Conservation (phyloP, 2,797 vertebrate species). For the Gastrophryne carolinensis region DNA sequence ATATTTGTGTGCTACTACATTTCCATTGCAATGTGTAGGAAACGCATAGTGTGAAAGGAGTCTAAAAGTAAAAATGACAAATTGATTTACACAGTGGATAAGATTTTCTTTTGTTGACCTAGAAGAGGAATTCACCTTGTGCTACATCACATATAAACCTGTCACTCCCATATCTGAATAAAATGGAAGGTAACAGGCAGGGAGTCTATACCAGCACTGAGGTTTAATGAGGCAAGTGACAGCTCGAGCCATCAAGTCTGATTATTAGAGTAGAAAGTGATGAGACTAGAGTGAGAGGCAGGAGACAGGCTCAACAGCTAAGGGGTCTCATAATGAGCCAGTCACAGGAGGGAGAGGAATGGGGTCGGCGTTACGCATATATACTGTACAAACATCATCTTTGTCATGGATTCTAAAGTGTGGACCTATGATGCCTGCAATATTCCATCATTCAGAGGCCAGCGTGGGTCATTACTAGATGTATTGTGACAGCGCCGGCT, state of each 20-base stretch:
- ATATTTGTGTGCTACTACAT: too few relatives aligned
- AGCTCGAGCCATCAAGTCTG: slow-evolving; percentile 7
- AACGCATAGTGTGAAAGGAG: too few relatives aligned
- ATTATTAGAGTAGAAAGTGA: slow-evolving; percentile 24
- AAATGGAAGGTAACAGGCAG: background rate
- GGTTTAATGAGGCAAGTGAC: slow-evolving; percentile 42
- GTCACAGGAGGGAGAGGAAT: background rate
- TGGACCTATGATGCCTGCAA: slow-evolving; percentile 19
- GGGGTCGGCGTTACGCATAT: background rate
- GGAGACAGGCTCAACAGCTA: background rate
- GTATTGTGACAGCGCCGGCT: slow-evolving; percentile 8
- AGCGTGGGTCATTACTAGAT: background rate
- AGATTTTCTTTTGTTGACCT: too few relatives aligned
- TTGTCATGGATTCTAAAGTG: background rate
- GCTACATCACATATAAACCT: background rate
- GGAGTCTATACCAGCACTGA: slow-evolving; percentile 3
- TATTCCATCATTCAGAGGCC: background rate
- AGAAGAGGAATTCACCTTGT: too few relatives aligned
- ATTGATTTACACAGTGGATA: too few relatives aligned
- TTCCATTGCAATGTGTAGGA: too few relatives aligned
- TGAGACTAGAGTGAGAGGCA: background rate
- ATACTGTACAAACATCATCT: background rate
- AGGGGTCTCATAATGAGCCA: background rate
- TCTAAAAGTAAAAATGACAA: too few relatives aligned
- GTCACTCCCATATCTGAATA: background rate